Evolutionary conservation across 2,888 invertebrate genomes (phyloP), one percentile per base, ranked within the genome.

Genomic region (Baccha elongata): DNA sequence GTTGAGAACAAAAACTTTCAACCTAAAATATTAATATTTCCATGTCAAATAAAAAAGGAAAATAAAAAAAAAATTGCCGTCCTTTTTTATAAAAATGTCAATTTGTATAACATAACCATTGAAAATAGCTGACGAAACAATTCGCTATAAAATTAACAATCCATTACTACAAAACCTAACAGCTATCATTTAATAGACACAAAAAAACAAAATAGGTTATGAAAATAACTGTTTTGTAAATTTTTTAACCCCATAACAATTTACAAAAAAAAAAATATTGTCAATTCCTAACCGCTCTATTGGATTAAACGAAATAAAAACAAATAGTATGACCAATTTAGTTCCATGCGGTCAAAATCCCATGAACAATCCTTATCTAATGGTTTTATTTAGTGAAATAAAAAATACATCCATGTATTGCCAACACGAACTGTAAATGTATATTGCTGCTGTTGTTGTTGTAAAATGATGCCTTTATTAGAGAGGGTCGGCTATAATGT

Each of bases 351-450:
- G 81, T 76, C 81, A 81, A 53, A 76, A 26, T 46, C 55, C 71
- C 76, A 76, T 81, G 76, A 81, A 76, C 67, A 81, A 71, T 76
- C 76, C 71, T 81, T 81, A 81, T 81, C 76, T 76, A 81, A 81
- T 81, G 76, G 76, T 62, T 72, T 76, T 81, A 44, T 60, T 62
- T 53, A 72, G 46, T 62, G 69, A 71, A 60, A 32, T 35, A 73
- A 60, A 50, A 65, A 21, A 44, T 1, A 64, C 55, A 65, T 29
- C 26, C 69, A 19, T 55, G 8, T 21, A n/a, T 58, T 11, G 50
- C 26, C n/a, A 7, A 48, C 13, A 48, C 7, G n/a, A 29, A 29
- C 7, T 44, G n/a, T 29, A 13, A 19, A 44, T 29, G 19, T 60
- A 29, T 60, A 44, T 44, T 44, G n/a, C 26, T n/a, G 11, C 13